Base-by-base conservation (phyloP, 2,888 invertebrate species). In the Acleris holmiana region DNA sequence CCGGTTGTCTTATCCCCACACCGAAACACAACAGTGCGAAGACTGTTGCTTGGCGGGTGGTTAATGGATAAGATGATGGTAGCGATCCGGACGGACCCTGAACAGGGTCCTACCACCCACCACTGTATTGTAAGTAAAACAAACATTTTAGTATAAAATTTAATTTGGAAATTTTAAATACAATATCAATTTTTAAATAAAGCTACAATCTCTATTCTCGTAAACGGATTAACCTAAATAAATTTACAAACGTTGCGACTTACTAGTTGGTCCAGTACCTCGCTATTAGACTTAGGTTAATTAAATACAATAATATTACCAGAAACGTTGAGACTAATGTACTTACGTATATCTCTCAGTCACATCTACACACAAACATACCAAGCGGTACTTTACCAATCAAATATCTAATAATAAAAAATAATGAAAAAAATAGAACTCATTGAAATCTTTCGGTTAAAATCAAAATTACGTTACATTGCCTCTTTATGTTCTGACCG, bases 81-180 rank as follows among this genome's bases (percentile, higher is more conserved):
- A n/a, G n/a, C n/a, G n/a, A n/a, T n/a, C n/a, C n/a, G n/a, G n/a
- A n/a, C n/a, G n/a, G n/a, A n/a, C n/a, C n/a, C n/a, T n/a, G n/a
- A n/a, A n/a, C n/a, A n/a, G n/a, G n/a, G n/a, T n/a, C n/a, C n/a
- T n/a, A n/a, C n/a, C n/a, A n/a, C n/a, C n/a, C n/a, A n/a, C n/a
- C n/a, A n/a, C n/a, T n/a, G n/a, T n/a, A 53, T 49, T 2, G 51
- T 57, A 66, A 73, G 69, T 57, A 57, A 61, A 68, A 53, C 25
- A 19, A 56, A 21, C 59, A 72, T 80, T 79, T 82, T 55, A 59
- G 54, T 80, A 74, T 17, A 73, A 79, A 76, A 79, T 82, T 88
- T 90, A 89, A 89, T 89, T 90, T 76, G 72, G 76, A 84, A 84
- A 77, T 78, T 86, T 90, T 90, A 89, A 90, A 91, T 91, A 91